These are phyloP conservation scores for Pyralis farinalis DNA, from an alignment of 2,888 invertebrate genomes.

Conservation along the genomic window DNA sequence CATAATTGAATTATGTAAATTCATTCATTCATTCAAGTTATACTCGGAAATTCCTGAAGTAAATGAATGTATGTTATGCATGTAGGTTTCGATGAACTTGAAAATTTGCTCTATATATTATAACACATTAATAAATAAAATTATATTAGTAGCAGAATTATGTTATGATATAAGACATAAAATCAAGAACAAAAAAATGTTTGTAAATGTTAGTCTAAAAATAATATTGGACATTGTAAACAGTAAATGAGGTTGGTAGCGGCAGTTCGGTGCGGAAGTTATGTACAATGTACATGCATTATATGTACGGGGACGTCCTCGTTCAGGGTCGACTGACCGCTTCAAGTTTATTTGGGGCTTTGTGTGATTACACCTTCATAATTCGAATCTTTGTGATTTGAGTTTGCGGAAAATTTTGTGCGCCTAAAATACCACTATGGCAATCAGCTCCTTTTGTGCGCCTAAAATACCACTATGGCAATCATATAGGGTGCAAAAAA, in stretches of 20 bases:
- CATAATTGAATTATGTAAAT: background rate
- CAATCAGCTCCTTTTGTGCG: no score
- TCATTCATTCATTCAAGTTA: background rate
- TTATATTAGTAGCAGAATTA: no score
- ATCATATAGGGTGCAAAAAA: no score
- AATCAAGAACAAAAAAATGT: no score
- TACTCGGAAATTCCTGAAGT: background rate
- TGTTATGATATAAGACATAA: no score
- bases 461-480: no score
- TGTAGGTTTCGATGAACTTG: background rate
- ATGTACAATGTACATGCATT: constrained; percentile 13
- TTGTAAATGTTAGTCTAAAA: no score
- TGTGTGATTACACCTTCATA: constrained; percentile 27
- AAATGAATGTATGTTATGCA: background rate
- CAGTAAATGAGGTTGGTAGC: constrained; percentile 17
- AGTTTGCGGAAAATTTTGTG: background rate
- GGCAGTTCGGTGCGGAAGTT: constrained; percentile 39
- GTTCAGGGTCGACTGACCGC: constrained; percentile 35
- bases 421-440: no score
- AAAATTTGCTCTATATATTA: no score
- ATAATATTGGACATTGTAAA: background rate
- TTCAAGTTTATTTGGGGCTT: constrained; percentile 21
- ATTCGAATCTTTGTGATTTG: constrained; percentile 14
- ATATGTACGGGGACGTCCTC: constrained; percentile 26
- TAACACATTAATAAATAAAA: no score